Evolutionary conservation across 1,140 invertebrate genomes (phyloP).

Genomic region (Papilio glaucus): DNA sequence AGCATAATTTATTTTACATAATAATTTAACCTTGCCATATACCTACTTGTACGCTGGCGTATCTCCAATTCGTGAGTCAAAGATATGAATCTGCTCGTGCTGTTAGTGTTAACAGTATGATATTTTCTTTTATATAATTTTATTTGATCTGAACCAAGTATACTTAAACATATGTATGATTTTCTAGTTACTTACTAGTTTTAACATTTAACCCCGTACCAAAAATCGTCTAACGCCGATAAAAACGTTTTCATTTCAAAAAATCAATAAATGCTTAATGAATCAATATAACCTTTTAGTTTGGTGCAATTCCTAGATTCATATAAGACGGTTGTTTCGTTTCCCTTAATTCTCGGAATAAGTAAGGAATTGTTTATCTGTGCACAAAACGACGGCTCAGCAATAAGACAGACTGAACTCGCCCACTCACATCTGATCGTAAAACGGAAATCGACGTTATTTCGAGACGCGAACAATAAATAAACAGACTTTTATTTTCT

Average conservation of each 20-base stretch:
- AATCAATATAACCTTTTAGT: no score
- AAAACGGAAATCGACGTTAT: conserved; percentile 37
- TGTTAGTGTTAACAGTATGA: no score
- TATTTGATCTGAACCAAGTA: background rate
- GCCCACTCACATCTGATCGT: conserved; percentile 36
- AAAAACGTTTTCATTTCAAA: no score
- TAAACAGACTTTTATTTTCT: conserved; percentile 32
- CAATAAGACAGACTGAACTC: conserved; percentile 31
- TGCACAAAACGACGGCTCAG: background rate
- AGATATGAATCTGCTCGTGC: background rate
- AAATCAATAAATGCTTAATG: no score
- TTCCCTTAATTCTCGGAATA: conserved; percentile 23
- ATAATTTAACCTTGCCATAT: background rate
- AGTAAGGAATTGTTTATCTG: conserved; percentile 18
- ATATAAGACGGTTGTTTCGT: no score
- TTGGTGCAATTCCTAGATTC: no score
- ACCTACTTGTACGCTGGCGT: background rate
- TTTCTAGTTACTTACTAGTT: background rate
- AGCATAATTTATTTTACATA: background rate
- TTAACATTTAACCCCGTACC: no score
- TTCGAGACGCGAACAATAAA: conserved; percentile 30
- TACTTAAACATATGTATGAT: no score
- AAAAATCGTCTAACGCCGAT: no score
- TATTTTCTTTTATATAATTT: no score
- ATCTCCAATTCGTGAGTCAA: background rate